Evolutionary conservation across 2,888 invertebrate species (phyloP).

Genomic region (Ornithoptera priamus): DNA sequence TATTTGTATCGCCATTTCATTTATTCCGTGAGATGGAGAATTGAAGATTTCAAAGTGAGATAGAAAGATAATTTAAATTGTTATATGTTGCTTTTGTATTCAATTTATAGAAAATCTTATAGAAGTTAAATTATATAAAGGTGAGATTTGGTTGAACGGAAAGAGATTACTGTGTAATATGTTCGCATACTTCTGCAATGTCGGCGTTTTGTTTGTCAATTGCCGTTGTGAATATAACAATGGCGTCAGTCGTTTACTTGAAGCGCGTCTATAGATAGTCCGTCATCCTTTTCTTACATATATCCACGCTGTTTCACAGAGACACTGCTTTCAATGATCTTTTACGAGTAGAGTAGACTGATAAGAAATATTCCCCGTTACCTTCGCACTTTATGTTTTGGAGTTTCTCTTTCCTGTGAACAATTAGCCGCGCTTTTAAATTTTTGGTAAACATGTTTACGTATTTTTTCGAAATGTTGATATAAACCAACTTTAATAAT

Average conservation of each 20-base stretch:
- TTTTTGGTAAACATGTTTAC: conserved; percentile 32
- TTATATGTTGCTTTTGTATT: conserved; percentile 24
- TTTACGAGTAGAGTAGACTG: conserved; percentile 75
- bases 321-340: conserved; percentile 75
- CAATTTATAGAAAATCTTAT: conserved; percentile 15
- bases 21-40: conserved; percentile 77
- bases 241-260: conserved; percentile 73
- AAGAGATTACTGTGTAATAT: conserved; percentile 1
- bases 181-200: conserved; percentile 16
- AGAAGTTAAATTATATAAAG: neutral
- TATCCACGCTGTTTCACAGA: conserved; percentile 71
- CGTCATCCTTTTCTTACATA: conserved; percentile 80
- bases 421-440: conserved; percentile 71
- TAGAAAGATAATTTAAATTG: conserved; percentile 62
- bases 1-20: conserved; percentile 80
- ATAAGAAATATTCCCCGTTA: conserved; percentile 76
- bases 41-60: conserved; percentile 73
- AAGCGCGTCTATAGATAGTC: conserved; percentile 71
- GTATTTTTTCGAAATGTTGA: conserved; percentile 1
- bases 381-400: conserved; percentile 75
- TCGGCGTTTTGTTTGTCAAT: conserved; percentile 39
- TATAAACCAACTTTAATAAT: neutral
- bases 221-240: conserved; percentile 50
- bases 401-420: conserved; percentile 64
- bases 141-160: conserved; percentile 5